phyloP scores from a whole-genome alignment of 2,797 vertebrate genomes.

The Pagetopsis macropterus region DNA sequence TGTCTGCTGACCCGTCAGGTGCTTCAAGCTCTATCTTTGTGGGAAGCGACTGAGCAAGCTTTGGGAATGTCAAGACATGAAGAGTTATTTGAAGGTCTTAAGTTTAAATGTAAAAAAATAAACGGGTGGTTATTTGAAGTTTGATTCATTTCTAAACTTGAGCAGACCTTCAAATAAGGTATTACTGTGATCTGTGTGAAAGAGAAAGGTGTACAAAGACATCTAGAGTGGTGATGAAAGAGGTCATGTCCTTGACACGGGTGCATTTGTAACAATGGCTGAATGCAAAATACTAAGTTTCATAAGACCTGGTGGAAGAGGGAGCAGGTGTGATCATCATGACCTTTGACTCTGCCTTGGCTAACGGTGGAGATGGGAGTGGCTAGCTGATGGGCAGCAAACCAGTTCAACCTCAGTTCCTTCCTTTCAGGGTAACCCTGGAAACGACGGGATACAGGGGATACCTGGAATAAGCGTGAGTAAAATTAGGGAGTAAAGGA shows the following conservation, averaged over 20 bases:
- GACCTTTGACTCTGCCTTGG: slow-evolving; percentile 62
- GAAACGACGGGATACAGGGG: slow-evolving; percentile 93
- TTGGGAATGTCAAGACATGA: slow-evolving; percentile 70
- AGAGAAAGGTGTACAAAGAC: slow-evolving; percentile 62
- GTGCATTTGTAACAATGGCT: slow-evolving; percentile 23
- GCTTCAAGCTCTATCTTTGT: slow-evolving; percentile 69
- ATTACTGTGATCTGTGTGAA: slow-evolving; percentile 53
- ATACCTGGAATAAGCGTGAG: slow-evolving; percentile 91
- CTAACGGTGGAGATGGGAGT: slow-evolving; percentile 77
- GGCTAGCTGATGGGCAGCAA: slow-evolving; percentile 71
- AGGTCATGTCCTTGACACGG: slow-evolving; percentile 48
- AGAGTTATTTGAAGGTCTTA: slow-evolving; percentile 79
- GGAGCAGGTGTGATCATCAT: slow-evolving; percentile 36
- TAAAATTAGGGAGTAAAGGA: slow-evolving; percentile 78
- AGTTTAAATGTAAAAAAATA: slow-evolving; percentile 1
- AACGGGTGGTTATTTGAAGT: slow-evolving; percentile 10
- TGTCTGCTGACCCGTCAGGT: slow-evolving; percentile 62
- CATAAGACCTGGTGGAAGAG: slow-evolving; percentile 59
- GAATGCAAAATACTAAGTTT: slow-evolving; percentile 15
- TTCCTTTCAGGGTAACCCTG: slow-evolving; percentile 92
- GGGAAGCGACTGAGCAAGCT: slow-evolving; percentile 71
- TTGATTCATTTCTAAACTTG: slow-evolving; percentile 3
- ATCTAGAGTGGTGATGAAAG: slow-evolving; percentile 35
- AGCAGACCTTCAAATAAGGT: slow-evolving; percentile 80
- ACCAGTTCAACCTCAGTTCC: slow-evolving; percentile 87